Base-by-base conservation (phyloP, 2,797 vertebrate genomes). In the Yasuhikotakia modesta region DNA sequence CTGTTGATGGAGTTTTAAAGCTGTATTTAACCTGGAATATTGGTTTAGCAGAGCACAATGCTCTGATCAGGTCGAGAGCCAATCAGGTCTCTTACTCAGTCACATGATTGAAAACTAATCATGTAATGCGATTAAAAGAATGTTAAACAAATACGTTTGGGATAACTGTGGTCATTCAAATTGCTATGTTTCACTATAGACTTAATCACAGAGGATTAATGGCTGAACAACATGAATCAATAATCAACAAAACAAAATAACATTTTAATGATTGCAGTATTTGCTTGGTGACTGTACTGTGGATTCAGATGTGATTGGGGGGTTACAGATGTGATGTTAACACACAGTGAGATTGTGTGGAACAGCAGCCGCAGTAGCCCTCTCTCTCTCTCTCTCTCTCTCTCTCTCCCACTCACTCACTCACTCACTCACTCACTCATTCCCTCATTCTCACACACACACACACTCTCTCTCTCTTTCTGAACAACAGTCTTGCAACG, bases 261-360 rank as follows among this genome's bases (percentile, higher is more conserved):
- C 5, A 32, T 50, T 61, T 46, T 8, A n/a, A 61, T n/a, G 19
- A 10, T 5, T 1, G 7, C 45, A 24, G 45, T 61, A 30, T 35
- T 17, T 63, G 30, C 8, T 63, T 19, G 5, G 3, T 12, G 30
- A n/a, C 30, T 35, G 30, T 39, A 63, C 17, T 63, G 73, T 14
- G 24, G 27, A 50, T 69, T 69, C 52, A 67, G 60, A 63, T 69
- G 64, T n/a, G n/a, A n/a, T n/a, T n/a, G n/a, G n/a, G n/a, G n/a
- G n/a, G n/a, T n/a, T n/a, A n/a, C n/a, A n/a, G n/a, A n/a, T n/a
- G n/a, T 60, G 65, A 76, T 76, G 65, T 50, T 6, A 61, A 60
- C 53, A 76, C 30, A 69, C n/a, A 69, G 53, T 32, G 65, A 60
- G 65, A 60, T 69, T 50, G 73, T 60, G 65, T 22, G 58, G 27